Conservation (phyloP, 1,140 invertebrate genomes). For the Drosophila trapezifrons region DNA sequence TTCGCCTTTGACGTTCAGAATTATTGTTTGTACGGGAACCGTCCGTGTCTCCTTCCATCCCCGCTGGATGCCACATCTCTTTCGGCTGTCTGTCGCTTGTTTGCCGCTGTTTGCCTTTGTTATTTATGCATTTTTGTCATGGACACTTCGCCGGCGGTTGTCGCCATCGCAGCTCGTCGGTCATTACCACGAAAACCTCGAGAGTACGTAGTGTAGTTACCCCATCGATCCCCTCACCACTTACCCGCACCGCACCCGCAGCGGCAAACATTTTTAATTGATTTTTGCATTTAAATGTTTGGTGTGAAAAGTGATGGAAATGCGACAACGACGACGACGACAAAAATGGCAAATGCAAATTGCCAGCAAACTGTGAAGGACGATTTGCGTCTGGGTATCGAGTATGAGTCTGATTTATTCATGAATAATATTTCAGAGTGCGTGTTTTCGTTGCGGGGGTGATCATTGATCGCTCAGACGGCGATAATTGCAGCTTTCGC, state of each 20-base stretch:
- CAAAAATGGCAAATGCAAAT: conserved; percentile 57
- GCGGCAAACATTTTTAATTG: conserved; percentile 72
- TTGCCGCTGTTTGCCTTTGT: conserved; percentile 62
- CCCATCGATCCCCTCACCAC: conserved; percentile 2
- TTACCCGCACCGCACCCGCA: conserved; percentile 8
- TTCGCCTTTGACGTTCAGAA: conserved; percentile 36
- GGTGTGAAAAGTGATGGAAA: conserved; percentile 65
- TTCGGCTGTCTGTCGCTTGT: conserved; percentile 29
- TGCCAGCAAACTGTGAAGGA: conserved; percentile 40
- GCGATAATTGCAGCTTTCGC: conserved; percentile 31
- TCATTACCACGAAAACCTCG: conserved; percentile 68
- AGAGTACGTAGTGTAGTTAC: neutral
- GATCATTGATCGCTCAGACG: conserved; percentile 42
- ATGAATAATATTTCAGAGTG: conserved; percentile 37
- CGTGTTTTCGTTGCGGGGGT: conserved; percentile 36
- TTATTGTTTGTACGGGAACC: conserved; percentile 17
- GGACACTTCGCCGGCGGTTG: conserved; percentile 51
- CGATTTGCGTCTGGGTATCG: conserved; percentile 28
- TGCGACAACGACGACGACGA: conserved; percentile 18
- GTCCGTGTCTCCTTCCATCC: no score
- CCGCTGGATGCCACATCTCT: conserved; percentile 7
- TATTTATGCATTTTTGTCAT: conserved; percentile 79
- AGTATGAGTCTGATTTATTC: conserved; percentile 40
- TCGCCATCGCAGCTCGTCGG: conserved; percentile 37
- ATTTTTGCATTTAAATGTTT: conserved; percentile 72